Evolutionary conservation across 1,140 invertebrate genomes (phyloP), one percentile per base, ranked within the genome.

Genomic region (Lasaia peninsularis): DNA sequence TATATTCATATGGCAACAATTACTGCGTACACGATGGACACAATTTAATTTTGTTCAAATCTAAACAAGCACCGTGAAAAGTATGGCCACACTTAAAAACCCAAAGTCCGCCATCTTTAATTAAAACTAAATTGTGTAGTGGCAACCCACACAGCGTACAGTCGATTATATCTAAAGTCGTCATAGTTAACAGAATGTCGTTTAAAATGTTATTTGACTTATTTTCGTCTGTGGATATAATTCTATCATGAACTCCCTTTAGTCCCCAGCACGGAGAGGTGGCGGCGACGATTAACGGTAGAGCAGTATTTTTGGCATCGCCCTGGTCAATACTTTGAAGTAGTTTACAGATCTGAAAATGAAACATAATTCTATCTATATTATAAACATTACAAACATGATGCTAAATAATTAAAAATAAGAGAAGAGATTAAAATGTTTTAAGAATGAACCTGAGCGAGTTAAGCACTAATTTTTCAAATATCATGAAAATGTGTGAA

Each of bases 101-200:
- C 89, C 88, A 90, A 4, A 90, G 48, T 4, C 89, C 86, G 65
- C 85, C 87, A 78, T 90, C 87, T 74, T 84, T 71, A 11, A 90
- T 80, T 50, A 89, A 57, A 20, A 89, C 73, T 16, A 79, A 75
- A 67, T 89, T 89, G 56, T 81, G 74, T 37, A 90, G 71, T 52
- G 87, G 87, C 68, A 89, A 49, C 57, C 88, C 84, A 60, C 89
- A 90, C 0, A 89, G 69, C 1, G 65, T 54, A 56, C 89, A 90
- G 57, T 88, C 84, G 6, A 75, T 62, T n/a, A 63, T 54, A 24
- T 76, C 76, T 21, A 67, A 73, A 12, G 73, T 65, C 34, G 63
- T 59, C 55, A 86, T 62, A 16, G 67, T 75, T 16, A 80, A 58
- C 55, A 86, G 54, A 16, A 86, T 78, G 20, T 78, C 70, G 32